Evolutionary conservation across 2,888 invertebrate species (phyloP).

Genomic region (Caradrina clavipalpis): DNA sequence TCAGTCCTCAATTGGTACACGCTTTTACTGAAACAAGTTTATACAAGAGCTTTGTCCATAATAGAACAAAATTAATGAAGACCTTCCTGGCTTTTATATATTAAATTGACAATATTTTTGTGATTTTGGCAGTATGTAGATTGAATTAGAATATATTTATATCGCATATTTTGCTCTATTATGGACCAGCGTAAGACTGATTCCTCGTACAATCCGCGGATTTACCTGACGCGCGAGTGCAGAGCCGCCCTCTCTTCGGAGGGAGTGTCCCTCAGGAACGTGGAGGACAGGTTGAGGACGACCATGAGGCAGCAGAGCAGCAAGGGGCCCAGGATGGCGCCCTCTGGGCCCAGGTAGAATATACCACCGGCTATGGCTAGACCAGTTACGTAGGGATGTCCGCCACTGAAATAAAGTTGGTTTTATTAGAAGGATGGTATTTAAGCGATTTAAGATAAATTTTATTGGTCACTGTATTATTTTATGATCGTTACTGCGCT

Average conservation of each 20-base stretch:
- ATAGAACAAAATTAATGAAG: conserved; percentile 28
- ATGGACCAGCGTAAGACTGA: conserved; percentile 21
- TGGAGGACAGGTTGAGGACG: conserved; percentile 95
- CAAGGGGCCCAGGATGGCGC: conserved; percentile 98
- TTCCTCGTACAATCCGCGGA: conserved; percentile 29
- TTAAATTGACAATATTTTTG: neutral
- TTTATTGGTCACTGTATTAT: too few relatives aligned
- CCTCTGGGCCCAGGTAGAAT: conserved; percentile 98
- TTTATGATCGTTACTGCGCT: too few relatives aligned
- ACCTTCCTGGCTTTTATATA: neutral
- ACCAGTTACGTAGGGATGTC: conserved; percentile 99
- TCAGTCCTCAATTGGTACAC: conserved; percentile 32
- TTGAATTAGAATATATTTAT: too few relatives aligned
- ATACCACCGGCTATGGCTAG: conserved; percentile 99
- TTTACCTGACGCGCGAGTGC: conserved; percentile 89
- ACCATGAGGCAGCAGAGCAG: conserved; percentile 98
- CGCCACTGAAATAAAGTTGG: conserved; percentile 91
- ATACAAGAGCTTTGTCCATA: conserved; percentile 19
- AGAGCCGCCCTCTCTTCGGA: conserved; percentile 91
- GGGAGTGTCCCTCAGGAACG: conserved; percentile 93
- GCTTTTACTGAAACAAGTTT: conserved; percentile 29
- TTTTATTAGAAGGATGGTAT: neutral
- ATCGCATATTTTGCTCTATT: conserved; percentile 25
- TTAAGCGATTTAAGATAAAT: neutral
- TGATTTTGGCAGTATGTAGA: neutral